Percentiles rank a stretch among this genome's conserved stretches.
Evolutionary conservation across 2,113 vertebrate genomes (phyloP).

Genomic region (Lota lota): DNA sequence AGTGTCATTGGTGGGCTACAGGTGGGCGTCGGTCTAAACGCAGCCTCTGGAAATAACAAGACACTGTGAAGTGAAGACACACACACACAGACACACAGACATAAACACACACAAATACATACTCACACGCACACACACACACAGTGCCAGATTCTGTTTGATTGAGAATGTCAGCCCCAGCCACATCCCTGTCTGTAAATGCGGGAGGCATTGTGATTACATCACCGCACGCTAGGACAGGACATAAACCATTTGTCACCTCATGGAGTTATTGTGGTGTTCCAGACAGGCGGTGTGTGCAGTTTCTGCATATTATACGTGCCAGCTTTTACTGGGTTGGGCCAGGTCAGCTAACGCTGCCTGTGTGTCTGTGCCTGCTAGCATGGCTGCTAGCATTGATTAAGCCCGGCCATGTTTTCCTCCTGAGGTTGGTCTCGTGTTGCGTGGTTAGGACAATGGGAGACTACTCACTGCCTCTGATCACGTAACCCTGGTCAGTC

Average conservation of each 20-base stretch:
- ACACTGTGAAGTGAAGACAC: slow-evolving; percentile 18
- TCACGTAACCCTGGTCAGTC: slow-evolving; percentile 41
- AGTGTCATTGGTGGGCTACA: slow-evolving; percentile 36
- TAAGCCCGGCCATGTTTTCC: slow-evolving; percentile 50
- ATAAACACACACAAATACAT: not conserved
- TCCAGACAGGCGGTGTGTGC: slow-evolving; percentile 5
- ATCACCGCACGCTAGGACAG: slow-evolving; percentile 24
- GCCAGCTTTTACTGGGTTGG: slow-evolving; percentile 16
- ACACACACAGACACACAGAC: slow-evolving; percentile 1
- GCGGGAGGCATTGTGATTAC: slow-evolving; percentile 34
- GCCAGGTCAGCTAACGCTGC: slow-evolving; percentile 31
- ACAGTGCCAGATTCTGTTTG: slow-evolving; percentile 29
- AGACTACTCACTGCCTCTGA: slow-evolving; percentile 35
- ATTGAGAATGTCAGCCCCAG: slow-evolving; percentile 34
- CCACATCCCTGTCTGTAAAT: not conserved
- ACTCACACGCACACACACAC: not conserved
- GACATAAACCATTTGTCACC: slow-evolving; percentile 45
- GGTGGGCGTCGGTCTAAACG: slow-evolving; percentile 40
- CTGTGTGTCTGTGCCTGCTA: not conserved
- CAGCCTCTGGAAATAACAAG: slow-evolving; percentile 31
- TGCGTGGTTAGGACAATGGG: slow-evolving; percentile 28
- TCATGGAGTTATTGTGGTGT: slow-evolving; percentile 24
- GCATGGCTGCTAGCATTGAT: slow-evolving; percentile 45
- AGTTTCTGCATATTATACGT: slow-evolving; percentile 9
- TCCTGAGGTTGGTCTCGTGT: slow-evolving; percentile 36